A percentile compares a stretch with the other conserved stretches of the same genome.
Conservation (phyloP, 2,888 invertebrate species). For the Boloria selene region DNA sequence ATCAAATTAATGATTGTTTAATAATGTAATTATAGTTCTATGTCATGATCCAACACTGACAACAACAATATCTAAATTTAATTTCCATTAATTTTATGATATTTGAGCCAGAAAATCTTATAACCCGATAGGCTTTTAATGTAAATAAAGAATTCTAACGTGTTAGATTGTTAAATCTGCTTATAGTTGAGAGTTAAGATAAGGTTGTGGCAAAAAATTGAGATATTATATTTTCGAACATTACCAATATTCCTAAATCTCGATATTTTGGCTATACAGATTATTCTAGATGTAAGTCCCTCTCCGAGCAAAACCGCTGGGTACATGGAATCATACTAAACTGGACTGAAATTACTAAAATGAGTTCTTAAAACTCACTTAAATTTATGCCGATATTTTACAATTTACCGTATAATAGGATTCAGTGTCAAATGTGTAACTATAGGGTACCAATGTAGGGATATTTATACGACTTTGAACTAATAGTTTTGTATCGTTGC, state of each 20-base stretch:
- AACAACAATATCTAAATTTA: background rate
- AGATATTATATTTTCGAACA: conserved; percentile 75
- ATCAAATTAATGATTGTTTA: conserved; percentile 1
- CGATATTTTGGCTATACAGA: conserved; percentile 71
- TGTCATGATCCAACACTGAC: background rate
- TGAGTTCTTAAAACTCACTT: conserved; percentile 39
- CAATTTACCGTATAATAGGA: conserved; percentile 50
- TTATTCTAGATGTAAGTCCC: conserved; percentile 63
- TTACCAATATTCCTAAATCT: conserved; percentile 68
- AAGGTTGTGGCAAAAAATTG: conserved; percentile 78
- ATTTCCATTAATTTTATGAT: background rate
- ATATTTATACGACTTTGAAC: conserved; percentile 57
- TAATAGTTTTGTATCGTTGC: conserved; percentile 64
- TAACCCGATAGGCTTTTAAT: conserved; percentile 22
- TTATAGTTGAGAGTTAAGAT: conserved; percentile 63
- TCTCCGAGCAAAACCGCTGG: conserved; percentile 44
- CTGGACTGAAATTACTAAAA: conserved; percentile 40
- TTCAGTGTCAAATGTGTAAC: conserved; percentile 77
- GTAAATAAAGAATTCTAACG: conserved; percentile 40
- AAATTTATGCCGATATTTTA: conserved; percentile 49
- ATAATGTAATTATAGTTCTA: conserved; percentile 3
- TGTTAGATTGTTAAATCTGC: conserved; percentile 76
- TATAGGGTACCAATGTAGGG: conserved; percentile 71
- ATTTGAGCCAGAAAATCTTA: background rate
- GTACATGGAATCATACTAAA: conserved; percentile 44